Percentiles rank a stretch among this genome's conserved stretches.
phyloP scores from a whole-genome alignment of 2,888 invertebrate genomes.

The Macrophya annulata region DNA sequence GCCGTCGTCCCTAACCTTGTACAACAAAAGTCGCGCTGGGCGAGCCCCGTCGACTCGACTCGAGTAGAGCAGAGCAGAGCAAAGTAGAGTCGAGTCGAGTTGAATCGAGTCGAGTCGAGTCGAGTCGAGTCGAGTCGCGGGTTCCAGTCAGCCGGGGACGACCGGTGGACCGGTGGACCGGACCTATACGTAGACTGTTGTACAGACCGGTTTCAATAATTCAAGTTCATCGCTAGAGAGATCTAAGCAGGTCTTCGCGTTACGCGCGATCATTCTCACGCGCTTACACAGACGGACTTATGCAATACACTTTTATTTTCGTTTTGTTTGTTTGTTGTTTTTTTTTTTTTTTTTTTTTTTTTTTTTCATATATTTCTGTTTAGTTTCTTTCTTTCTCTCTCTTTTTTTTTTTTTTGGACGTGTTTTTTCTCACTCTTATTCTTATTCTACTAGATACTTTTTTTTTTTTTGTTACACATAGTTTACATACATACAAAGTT shows the following conservation, averaged over 20 bases:
- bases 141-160: slow-evolving; percentile 30
- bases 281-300: slow-evolving; percentile 3
- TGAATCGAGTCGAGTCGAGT: slow-evolving; percentile 66
- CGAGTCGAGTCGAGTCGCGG: background rate
- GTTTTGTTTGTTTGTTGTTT: background rate
- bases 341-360: background rate
- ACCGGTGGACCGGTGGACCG: background rate
- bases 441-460: no score
- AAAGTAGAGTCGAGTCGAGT: background rate
- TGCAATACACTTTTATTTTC: background rate
- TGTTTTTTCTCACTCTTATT: no score
- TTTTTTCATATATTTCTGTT: no score
- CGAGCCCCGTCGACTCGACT: slow-evolving; percentile 69
- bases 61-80: background rate
- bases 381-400: background rate
- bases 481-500: background rate
- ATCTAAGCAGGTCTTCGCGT: slow-evolving; percentile 46
- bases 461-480: background rate
- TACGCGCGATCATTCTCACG: slow-evolving; percentile 22
- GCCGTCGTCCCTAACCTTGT: slow-evolving; percentile 75
- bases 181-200: slow-evolving; percentile 21
- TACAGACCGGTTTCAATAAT: slow-evolving; percentile 73
- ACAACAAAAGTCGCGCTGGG: slow-evolving; percentile 72
- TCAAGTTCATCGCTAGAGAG: slow-evolving; percentile 72
- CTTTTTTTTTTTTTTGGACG: no score